Conservation (phyloP, 1,140 invertebrate genomes). For the Macrosteles quadrilineatus region DNA sequence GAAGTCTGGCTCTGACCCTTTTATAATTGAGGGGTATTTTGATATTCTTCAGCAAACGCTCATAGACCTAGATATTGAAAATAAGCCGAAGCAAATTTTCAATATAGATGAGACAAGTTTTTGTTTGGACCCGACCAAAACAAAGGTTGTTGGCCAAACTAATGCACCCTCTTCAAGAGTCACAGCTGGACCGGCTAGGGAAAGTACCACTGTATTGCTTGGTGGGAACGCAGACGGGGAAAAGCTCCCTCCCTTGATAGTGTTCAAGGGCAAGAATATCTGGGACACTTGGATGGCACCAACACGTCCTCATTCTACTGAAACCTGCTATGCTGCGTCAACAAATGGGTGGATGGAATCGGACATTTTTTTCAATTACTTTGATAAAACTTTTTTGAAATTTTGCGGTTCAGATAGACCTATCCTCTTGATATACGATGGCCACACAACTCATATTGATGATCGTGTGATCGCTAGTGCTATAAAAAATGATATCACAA, state of each 20-base stretch:
- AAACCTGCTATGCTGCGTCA: not conserved
- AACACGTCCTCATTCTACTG: not conserved
- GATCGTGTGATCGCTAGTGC: not conserved
- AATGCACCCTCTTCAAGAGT: not conserved
- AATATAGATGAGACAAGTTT: too few relatives aligned
- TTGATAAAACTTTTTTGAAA: slow-evolving; percentile 3
- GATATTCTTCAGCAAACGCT: too few relatives aligned
- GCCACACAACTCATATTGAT: slow-evolving; percentile 19
- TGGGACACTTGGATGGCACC: not conserved
- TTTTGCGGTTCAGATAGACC: not conserved
- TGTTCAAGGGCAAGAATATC: not conserved
- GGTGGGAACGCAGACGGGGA: not conserved
- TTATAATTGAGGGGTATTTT: too few relatives aligned
- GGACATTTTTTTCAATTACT: slow-evolving; percentile 10
- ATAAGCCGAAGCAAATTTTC: too few relatives aligned
- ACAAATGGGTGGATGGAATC: slow-evolving; percentile 24
- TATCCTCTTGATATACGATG: slow-evolving; percentile 1
- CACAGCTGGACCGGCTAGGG: not conserved
- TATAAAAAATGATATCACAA: slow-evolving; percentile 13
- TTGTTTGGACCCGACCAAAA: slow-evolving; percentile 1
- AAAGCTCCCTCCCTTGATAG: not conserved
- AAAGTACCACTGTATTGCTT: not conserved
- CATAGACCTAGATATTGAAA: too few relatives aligned
- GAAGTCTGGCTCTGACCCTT: too few relatives aligned
- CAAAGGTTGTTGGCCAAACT: not conserved